phyloP scores from a whole-genome alignment of 2,113 vertebrate genomes.

The Thalassarche chlororhynchos region DNA sequence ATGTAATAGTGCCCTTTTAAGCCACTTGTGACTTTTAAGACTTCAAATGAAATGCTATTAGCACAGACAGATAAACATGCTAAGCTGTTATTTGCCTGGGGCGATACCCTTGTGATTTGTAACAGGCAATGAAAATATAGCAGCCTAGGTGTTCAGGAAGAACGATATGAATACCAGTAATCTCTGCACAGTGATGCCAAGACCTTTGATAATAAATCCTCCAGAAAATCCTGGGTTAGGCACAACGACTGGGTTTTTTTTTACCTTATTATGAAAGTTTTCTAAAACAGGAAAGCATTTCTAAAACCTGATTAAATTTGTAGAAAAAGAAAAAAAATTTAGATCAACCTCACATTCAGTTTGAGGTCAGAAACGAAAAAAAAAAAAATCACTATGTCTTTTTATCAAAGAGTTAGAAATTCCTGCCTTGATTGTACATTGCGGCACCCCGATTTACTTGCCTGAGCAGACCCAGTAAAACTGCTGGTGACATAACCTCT shows the following conservation, averaged over 20 bases:
- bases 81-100: conserved; percentile 66
- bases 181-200: background rate
- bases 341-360: background rate
- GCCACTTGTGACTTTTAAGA: conserved; percentile 76
- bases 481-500: background rate
- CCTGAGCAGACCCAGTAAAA: background rate
- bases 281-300: background rate
- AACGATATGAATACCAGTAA: background rate
- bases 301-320: background rate
- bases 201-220: background rate
- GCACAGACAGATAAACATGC: conserved; percentile 75
- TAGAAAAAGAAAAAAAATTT: background rate
- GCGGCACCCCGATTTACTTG: background rate
- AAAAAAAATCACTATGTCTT: no score
- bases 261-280: background rate
- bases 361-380: background rate
- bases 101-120: conserved; percentile 55
- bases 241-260: background rate
- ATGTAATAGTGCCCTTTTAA: conserved; percentile 73
- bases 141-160: conserved; percentile 14
- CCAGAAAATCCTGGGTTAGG: background rate
- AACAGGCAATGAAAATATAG: conserved; percentile 43
- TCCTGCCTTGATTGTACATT: background rate
- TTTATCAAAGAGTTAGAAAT: background rate
- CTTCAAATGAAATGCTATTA: conserved; percentile 77